These are phyloP conservation scores for Mythimna loreyi DNA, from an alignment of 2,888 invertebrate genomes.

Conservation along the genomic window DNA sequence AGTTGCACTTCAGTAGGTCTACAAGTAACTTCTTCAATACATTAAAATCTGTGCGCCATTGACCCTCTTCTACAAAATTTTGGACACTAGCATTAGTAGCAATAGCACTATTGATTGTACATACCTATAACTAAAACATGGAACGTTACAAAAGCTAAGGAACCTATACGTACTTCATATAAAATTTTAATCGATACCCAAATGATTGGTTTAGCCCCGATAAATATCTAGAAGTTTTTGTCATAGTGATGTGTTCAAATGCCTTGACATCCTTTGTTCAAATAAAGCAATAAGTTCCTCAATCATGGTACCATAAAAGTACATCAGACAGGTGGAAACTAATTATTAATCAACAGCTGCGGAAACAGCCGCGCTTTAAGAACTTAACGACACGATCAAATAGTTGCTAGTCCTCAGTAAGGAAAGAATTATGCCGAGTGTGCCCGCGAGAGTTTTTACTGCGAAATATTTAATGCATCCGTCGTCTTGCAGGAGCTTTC, in stretches of 20 bases:
- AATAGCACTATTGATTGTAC: background rate
- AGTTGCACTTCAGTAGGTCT: too few species aligned
- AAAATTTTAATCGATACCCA: background rate
- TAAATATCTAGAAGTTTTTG: constrained; percentile 30
- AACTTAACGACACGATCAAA: constrained; percentile 76
- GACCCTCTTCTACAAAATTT: too few species aligned
- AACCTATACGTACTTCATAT: background rate
- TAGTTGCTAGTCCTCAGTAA: constrained; percentile 69
- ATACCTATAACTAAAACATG: background rate
- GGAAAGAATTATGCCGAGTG: constrained; percentile 64
- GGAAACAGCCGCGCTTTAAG: constrained; percentile 76
- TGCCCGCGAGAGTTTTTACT: constrained; percentile 64
- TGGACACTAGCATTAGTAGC: too few species aligned
- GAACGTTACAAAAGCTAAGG: background rate
- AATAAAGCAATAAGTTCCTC: constrained; percentile 47
- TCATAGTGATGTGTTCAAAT: constrained; percentile 14
- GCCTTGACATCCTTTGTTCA: constrained; percentile 34
- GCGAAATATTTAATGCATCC: constrained; percentile 62
- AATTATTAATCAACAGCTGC: constrained; percentile 85
- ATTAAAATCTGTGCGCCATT: too few species aligned
- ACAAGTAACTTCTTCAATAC: too few species aligned
- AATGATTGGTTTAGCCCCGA: constrained; percentile 2
- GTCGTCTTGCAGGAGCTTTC: constrained; percentile 50
- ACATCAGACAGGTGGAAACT: constrained; percentile 81
- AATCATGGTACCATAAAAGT: constrained; percentile 68